Evolutionary conservation across 1,140 invertebrate species (phyloP).

Genomic region (Drosophila pachea): DNA sequence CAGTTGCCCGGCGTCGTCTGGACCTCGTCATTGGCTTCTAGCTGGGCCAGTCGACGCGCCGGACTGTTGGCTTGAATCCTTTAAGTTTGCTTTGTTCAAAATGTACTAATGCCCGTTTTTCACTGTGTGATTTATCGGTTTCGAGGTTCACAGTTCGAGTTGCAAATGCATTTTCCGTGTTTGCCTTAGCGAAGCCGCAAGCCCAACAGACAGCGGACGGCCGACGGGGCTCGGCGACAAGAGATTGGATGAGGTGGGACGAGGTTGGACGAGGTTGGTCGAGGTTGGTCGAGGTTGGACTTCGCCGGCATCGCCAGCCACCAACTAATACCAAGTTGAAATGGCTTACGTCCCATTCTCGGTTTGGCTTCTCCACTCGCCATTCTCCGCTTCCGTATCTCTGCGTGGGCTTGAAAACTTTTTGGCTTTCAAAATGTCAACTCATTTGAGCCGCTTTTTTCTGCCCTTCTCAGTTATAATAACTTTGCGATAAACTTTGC

Average conservation of each 20-base stretch:
- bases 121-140: conserved; percentile 78
- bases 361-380: conserved; percentile 9
- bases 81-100: conserved; percentile 65
- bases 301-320: conserved; percentile 34
- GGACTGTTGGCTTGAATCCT: conserved; percentile 68
- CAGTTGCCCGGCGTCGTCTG: conserved; percentile 51
- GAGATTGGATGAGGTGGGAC: neutral
- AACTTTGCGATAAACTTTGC: conserved; percentile 61
- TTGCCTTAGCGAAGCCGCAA: conserved; percentile 29
- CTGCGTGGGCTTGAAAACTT: conserved; percentile 41
- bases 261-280: too few species aligned
- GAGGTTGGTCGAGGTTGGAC: neutral
- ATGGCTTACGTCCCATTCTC: conserved; percentile 46
- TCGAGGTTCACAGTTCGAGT: conserved; percentile 74
- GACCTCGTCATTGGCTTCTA: conserved; percentile 45
- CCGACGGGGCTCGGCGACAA: neutral
- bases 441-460: conserved; percentile 48
- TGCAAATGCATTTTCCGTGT: conserved; percentile 78
- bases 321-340: conserved; percentile 60
- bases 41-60: conserved; percentile 33
- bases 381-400: conserved; percentile 26
- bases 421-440: conserved; percentile 71
- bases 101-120: conserved; percentile 77
- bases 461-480: conserved; percentile 44
- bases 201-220: conserved; percentile 30